Evolutionary conservation across 53 echinoderm and acorn worm genomes (phyloP).

Genomic region (Zoroaster sp.): DNA sequence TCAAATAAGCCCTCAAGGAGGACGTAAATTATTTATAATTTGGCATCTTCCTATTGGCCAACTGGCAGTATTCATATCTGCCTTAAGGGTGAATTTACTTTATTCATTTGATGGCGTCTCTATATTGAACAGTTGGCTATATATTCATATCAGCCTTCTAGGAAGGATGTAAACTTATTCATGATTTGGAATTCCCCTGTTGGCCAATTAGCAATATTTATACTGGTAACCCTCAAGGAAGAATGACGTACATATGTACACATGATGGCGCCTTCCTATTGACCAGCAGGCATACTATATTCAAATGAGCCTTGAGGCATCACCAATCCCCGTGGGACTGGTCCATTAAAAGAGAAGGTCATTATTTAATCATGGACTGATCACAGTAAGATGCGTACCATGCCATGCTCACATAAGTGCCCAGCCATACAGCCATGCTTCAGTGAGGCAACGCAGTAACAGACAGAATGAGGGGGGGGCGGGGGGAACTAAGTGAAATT

Average conservation of each 20-base stretch:
- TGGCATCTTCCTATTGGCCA: neutral
- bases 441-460: neutral
- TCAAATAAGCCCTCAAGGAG: neutral
- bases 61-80: neutral
- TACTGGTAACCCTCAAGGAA: neutral
- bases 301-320: neutral
- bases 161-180: neutral
- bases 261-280: neutral
- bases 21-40: neutral
- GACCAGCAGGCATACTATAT: neutral
- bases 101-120: neutral
- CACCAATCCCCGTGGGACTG: neutral
- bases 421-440: neutral
- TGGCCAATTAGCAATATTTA: neutral
- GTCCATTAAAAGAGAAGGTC: neutral
- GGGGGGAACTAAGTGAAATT: neutral
- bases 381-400: neutral
- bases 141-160: neutral
- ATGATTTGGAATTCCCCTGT: neutral
- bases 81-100: neutral
- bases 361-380: slow-evolving; percentile 17
- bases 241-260: neutral
- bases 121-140: neutral
- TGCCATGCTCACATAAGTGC: neutral
- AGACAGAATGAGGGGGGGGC: neutral